These are phyloP conservation scores for Amphipoea oculea DNA, from an alignment of 2,888 invertebrate genomes.

Conservation along the genomic window DNA sequence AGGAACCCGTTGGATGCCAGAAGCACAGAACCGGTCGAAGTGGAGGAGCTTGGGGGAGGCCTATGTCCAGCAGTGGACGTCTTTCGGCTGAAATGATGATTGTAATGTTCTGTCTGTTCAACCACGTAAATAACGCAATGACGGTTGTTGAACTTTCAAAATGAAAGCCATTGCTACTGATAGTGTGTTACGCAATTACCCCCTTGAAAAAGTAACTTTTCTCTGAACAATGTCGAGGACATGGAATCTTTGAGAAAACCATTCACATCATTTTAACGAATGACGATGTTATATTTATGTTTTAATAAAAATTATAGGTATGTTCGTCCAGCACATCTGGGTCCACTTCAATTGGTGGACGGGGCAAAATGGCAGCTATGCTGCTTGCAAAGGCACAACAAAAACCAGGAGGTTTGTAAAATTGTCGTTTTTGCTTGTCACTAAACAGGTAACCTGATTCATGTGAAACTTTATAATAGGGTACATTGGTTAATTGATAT, in stretches of 20 bases:
- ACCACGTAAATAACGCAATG: too few species aligned
- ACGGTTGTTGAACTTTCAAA: too few species aligned
- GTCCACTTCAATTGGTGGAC: constrained; percentile 74
- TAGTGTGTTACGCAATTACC: too few species aligned
- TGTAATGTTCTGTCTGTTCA: too few species aligned
- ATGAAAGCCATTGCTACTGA: too few species aligned
- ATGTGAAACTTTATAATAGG: too few species aligned
- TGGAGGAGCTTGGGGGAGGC: too few species aligned
- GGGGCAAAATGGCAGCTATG: constrained; percentile 82
- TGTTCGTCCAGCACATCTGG: constrained; percentile 29
- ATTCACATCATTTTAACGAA: neutral
- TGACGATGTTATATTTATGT: neutral
- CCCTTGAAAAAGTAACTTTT: neutral
- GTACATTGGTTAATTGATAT: too few species aligned
- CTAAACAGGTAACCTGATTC: neutral
- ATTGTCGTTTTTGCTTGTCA: neutral
- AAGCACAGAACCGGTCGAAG: too few species aligned
- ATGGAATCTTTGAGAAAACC: neutral
- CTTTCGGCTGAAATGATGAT: too few species aligned
- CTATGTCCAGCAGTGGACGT: too few species aligned
- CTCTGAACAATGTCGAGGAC: neutral
- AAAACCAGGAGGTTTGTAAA: constrained; percentile 75
- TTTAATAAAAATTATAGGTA: constrained; percentile 28
- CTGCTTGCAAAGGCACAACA: constrained; percentile 79
- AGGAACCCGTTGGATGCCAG: too few species aligned